Evolutionary conservation across 2,113 vertebrate species (phyloP).

Genomic region (Crotalus viridis): DNA sequence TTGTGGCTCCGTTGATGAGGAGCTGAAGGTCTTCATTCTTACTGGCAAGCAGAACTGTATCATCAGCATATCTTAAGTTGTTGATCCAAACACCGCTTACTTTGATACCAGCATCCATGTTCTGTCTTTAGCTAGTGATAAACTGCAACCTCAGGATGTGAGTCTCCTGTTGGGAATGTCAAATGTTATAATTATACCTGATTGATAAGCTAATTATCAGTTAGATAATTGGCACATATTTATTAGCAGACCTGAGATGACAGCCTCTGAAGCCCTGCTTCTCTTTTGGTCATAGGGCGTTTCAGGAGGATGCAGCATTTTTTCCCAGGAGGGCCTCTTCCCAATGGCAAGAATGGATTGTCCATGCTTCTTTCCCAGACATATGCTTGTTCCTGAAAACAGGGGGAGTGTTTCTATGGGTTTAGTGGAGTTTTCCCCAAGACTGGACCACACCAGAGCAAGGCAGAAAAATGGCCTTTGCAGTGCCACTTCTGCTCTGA

Average conservation of each 20-base stretch:
- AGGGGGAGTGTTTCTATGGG: background rate
- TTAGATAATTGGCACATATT: background rate
- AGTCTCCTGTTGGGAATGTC: background rate
- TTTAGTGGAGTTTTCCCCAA: background rate
- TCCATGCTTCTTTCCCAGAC: background rate
- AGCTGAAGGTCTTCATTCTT: no score
- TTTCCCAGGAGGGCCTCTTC: background rate
- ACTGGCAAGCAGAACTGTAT: no score
- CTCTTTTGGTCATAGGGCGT: background rate
- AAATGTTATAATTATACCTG: background rate
- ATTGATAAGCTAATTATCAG: background rate
- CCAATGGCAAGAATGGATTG: background rate
- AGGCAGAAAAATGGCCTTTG: background rate
- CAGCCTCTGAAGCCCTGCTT: background rate
- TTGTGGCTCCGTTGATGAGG: no score
- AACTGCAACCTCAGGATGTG: background rate
- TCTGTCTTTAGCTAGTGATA: background rate
- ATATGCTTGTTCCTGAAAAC: background rate
- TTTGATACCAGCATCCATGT: no score
- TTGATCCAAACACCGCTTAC: no score
- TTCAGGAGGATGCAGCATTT: background rate
- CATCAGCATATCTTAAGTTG: no score
- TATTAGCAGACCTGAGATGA: background rate
- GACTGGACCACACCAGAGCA: background rate
- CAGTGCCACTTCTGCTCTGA: background rate